Conservation (phyloP, 2,888 invertebrate species). For the Rhingia rostrata region DNA sequence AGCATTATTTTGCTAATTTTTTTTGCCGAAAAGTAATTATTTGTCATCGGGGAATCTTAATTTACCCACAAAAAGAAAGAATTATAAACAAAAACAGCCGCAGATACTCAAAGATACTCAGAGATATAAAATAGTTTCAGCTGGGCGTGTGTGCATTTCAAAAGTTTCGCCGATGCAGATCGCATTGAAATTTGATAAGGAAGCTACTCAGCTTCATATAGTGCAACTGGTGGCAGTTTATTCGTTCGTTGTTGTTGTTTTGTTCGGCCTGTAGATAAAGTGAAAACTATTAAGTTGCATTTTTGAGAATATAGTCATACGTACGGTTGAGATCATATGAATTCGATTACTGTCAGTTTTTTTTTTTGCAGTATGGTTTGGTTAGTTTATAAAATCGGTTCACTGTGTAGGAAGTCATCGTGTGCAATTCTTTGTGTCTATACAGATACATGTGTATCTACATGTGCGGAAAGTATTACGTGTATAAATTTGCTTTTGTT, state of each 20-base stretch:
- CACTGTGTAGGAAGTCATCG: conserved; percentile 51
- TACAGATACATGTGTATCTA: background rate
- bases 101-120: conserved; percentile 20
- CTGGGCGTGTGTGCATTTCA: conserved; percentile 42
- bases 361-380: conserved; percentile 25
- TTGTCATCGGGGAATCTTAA: conserved; percentile 41
- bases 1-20: conserved; percentile 19
- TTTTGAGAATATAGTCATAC: conserved; percentile 58
- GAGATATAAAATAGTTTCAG: conserved; percentile 33
- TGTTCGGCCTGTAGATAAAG: background rate
- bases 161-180: conserved; percentile 5
- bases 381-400: conserved; percentile 16
- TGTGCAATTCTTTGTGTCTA: conserved; percentile 12
- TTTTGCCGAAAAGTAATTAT: conserved; percentile 14
- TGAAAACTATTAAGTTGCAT: conserved; percentile 62
- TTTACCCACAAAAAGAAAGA: conserved; percentile 17
- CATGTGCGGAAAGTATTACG: background rate
- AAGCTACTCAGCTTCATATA: background rate
- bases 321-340: conserved; percentile 56
- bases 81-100: conserved; percentile 5
- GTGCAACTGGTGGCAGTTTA: conserved; percentile 43
- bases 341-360: conserved; percentile 40
- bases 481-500: background rate
- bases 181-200: conserved; percentile 58
- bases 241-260: background rate